phyloP scores from a whole-genome alignment of 2,797 vertebrate genomes.

The Scomberomorus guttatus region DNA sequence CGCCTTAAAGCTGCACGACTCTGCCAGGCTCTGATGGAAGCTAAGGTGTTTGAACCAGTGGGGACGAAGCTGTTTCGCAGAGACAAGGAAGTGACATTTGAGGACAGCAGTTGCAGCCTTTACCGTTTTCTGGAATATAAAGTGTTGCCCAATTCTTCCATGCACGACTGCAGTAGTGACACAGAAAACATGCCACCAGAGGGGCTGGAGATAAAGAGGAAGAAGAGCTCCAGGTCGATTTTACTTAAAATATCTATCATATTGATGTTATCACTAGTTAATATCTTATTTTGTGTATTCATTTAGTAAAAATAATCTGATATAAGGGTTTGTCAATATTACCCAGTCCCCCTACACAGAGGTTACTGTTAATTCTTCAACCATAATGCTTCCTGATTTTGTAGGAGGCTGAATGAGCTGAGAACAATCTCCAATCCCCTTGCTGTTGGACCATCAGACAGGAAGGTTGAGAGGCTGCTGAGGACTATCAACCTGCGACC shows the following conservation, averaged over 20 bases:
- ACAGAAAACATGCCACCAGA: slow-evolving; percentile 69
- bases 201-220: slow-evolving; percentile 72
- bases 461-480: slow-evolving; percentile 87
- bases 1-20: slow-evolving; percentile 88
- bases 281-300: neutral
- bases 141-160: slow-evolving; percentile 44
- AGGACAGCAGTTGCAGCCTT: slow-evolving; percentile 88
- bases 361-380: neutral
- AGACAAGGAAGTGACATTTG: slow-evolving; percentile 87
- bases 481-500: slow-evolving; percentile 82
- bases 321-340: neutral
- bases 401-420: slow-evolving; percentile 77
- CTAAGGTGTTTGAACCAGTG: slow-evolving; percentile 89
- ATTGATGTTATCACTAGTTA: neutral
- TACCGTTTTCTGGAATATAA: slow-evolving; percentile 87
- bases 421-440: slow-evolving; percentile 88
- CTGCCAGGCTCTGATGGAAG: slow-evolving; percentile 92
- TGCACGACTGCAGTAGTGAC: slow-evolving; percentile 51
- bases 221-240: slow-evolving; percentile 80
- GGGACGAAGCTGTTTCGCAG: slow-evolving; percentile 88
- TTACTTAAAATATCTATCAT: neutral
- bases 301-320: too few species aligned
- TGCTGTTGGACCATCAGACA: slow-evolving; percentile 84
- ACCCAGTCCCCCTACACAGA: neutral
- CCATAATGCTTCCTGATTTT: slow-evolving; percentile 13